phyloP scores from a whole-genome alignment of 1,140 invertebrate species.

The Vollenhovia emeryi region DNA sequence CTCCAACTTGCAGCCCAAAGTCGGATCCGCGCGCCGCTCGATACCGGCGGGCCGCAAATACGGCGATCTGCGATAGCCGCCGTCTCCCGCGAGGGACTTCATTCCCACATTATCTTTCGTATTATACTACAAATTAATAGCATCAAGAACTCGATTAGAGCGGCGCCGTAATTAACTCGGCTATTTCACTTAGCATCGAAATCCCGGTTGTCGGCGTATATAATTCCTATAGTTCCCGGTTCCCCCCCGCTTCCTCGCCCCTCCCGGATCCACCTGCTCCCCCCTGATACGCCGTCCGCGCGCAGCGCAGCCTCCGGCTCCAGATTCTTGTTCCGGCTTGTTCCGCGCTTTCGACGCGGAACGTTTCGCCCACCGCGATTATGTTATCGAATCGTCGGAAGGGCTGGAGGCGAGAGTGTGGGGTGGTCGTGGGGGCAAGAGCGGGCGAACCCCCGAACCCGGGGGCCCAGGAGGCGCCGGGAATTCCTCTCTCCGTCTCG shows the following conservation, averaged over 20 bases:
- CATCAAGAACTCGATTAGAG: slow-evolving; percentile 34
- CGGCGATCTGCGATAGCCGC: not conserved
- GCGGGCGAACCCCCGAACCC: not conserved
- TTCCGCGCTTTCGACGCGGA: not conserved
- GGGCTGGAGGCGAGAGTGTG: too few species aligned
- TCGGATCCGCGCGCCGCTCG: not conserved
- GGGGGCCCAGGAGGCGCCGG: not conserved
- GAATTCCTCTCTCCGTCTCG: slow-evolving; percentile 18
- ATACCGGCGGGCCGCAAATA: not conserved
- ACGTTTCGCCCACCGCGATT: slow-evolving; percentile 12
- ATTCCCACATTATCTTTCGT: slow-evolving; percentile 21
- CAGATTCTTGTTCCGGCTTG: slow-evolving; percentile 22
- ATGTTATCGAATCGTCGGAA: slow-evolving; percentile 23
- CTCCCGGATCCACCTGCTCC: not conserved
- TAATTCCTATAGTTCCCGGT: slow-evolving; percentile 24
- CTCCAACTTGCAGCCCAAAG: not conserved
- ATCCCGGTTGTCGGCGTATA: slow-evolving; percentile 23
- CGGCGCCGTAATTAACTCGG: slow-evolving; percentile 25
- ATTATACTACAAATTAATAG: slow-evolving; percentile 40
- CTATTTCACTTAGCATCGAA: slow-evolving; percentile 52
- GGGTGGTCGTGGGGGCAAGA: too few species aligned
- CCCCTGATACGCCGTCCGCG: not conserved
- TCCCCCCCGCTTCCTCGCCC: not conserved
- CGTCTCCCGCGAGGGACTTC: not conserved
- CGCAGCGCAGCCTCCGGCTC: slow-evolving; percentile 12